phyloP scores from a whole-genome alignment of 2,113 vertebrate species.

The Petaurus breviceps region DNA sequence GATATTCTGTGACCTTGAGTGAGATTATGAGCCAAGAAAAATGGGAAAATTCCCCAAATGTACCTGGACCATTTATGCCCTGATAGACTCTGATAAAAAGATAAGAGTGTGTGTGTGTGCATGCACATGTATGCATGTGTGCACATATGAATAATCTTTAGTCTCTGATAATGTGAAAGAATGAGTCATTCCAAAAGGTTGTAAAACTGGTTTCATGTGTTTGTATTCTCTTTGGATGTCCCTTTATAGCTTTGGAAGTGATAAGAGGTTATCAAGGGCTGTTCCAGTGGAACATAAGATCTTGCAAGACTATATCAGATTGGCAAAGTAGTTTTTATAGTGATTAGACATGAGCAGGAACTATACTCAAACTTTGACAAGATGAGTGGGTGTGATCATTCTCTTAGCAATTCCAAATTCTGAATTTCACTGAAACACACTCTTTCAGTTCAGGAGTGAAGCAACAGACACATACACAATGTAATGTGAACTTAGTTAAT shows the following conservation, averaged over 20 bases:
- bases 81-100: not conserved
- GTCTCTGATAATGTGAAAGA: not conserved
- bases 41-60: not conserved
- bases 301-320: not conserved
- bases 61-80: not conserved
- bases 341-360: not conserved
- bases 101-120: not conserved
- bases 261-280: not conserved
- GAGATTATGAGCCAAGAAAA: not conserved
- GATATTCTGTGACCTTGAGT: not conserved
- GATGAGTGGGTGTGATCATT: not conserved
- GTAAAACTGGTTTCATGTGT: not conserved
- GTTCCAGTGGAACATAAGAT: not conserved
- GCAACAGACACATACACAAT: not conserved
- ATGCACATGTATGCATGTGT: not conserved
- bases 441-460: not conserved
- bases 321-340: not conserved
- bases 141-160: not conserved
- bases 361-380: not conserved
- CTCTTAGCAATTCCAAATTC: not conserved
- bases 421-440: not conserved
- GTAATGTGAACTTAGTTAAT: not conserved
- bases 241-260: not conserved
- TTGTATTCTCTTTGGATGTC: not conserved
- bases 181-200: not conserved